Percentiles rank a stretch among this genome's conserved stretches.
Evolutionary conservation across 2,113 vertebrate species (phyloP).

Genomic region (Triplophysa tibetana): DNA sequence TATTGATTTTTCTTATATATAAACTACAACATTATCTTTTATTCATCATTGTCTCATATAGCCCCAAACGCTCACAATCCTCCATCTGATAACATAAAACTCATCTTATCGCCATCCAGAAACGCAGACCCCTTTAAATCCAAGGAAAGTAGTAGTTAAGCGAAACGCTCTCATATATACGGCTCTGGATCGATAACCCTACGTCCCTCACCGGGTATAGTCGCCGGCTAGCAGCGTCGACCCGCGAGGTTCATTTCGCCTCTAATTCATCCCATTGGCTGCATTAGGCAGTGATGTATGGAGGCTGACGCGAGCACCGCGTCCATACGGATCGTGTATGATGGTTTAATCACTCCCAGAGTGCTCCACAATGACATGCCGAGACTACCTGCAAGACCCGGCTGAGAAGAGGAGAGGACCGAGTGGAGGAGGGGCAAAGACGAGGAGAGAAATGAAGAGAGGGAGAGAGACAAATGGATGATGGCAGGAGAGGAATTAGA

Average conservation of each 20-base stretch:
- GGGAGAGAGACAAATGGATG: constrained; percentile 36
- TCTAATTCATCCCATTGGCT: constrained; percentile 77
- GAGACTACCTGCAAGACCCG: constrained; percentile 71
- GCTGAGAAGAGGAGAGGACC: background rate
- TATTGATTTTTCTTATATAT: too few species aligned
- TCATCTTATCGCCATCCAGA: background rate
- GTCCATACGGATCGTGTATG: constrained; percentile 77
- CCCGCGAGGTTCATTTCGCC: constrained; percentile 68
- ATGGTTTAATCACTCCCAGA: constrained; percentile 79
- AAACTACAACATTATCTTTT: too few species aligned
- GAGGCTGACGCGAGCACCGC: constrained; percentile 77
- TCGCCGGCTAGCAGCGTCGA: constrained; percentile 8
- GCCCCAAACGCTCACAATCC: background rate
- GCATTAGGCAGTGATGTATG: constrained; percentile 83
- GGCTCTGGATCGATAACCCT: constrained; percentile 20
- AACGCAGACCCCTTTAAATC: constrained; percentile 10
- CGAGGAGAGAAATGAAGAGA: constrained; percentile 5
- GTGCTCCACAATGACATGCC: constrained; percentile 72
- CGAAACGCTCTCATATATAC: constrained; percentile 7
- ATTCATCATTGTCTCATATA: too few species aligned
- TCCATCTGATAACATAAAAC: background rate
- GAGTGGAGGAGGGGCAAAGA: constrained; percentile 1
- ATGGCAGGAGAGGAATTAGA: constrained; percentile 46
- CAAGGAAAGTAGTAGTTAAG: constrained; percentile 14
- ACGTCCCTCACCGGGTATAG: constrained; percentile 32